Evolutionary conservation across 2,113 vertebrate species (phyloP), one percentile per base, ranked within the genome.

Genomic region (Oncorhynchus gorbuscha): DNA sequence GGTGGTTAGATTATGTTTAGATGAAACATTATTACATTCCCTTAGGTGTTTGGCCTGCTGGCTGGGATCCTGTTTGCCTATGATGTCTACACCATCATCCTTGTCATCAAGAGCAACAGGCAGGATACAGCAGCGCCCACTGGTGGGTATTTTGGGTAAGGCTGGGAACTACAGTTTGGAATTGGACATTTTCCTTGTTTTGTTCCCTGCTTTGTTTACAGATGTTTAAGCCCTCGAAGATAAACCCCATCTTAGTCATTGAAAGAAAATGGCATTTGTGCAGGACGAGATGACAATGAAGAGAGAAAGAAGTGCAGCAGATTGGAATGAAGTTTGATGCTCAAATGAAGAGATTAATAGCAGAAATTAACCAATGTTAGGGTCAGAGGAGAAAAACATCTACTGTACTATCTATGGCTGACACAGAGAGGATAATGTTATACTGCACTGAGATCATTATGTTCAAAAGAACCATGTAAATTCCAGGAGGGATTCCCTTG

Each of bases 31-130:
- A 45, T 45, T 45, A 9, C 39, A 78, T 26, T 78, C 49, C 67
- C 61, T 0, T 59, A 94, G 93, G 92, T 94, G 8, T 94, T 94
- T 0, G 92, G 93, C 0, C 74, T 94, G 69, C 0, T 94, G 1
- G 93, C 93, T 16, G 88, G 84, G 22, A 35, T 93, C 48, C 32
- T 94, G 73, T 94, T 91, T 77, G 87, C 81, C 5, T 93, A 93
- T 16, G 93, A 94, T 77, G 72, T 90, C 48, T 94, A 93, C 83
- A 88, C 76, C 67, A 84, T 88, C 77, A 93, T 0, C 79, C 11
- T 89, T 79, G 79, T 87, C 55, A 0, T 93, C 78, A 68, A 86
- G 82, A 77, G 73, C 69, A 70, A 12, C 30, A 80, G 83, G 65
- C 84, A 88, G 74, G 84, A 88, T 72, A 72, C 83, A 0, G 65